Base-by-base conservation (phyloP, 2,888 invertebrate species). In the Phyllotreta cruciferae region DNA sequence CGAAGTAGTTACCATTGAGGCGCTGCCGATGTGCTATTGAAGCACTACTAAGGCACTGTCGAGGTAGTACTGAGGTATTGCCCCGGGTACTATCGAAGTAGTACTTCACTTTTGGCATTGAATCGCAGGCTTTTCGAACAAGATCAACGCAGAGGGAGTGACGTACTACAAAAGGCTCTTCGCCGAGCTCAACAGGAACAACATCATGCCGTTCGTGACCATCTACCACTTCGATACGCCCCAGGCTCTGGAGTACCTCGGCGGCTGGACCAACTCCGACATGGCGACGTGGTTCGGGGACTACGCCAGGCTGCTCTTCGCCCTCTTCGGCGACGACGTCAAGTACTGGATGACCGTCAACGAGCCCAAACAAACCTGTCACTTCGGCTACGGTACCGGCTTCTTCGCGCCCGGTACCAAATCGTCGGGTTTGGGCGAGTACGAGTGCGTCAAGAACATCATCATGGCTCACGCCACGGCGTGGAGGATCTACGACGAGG, bases 91-190 rank as follows among this genome's bases (percentile, higher is more conserved):
- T 24, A 1, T 4, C 4, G 24, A 24, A 4, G 24, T 24, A 24
- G n/a, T n/a, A n/a, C n/a, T n/a, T n/a, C n/a, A n/a, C n/a, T 24
- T 3, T 24, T 24, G 24, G 24, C 4, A 24, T 24, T 24, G 24
- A 3, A 24, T 4, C 24, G 1, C 10, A 56, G 62, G 62, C 34
- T 82, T 85, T 57, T 83, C 85, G n/a, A 86, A 88, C 72, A 75
- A 85, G 24, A 82, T 92, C 14, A 94, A 90, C 75, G 81, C 84
- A 52, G 83, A 85, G 1, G 94, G 92, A 24, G 83, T 94, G 7
- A 81, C 86, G 60, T 70, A 69, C 39, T 71, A 71, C 54, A 64
- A 64, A 36, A 66, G 61, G 38, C 36, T 69, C n/a, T 64, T 71
- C 5, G 50, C 11, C 1, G 83, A 79, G 55, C 79, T 88, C 0